A percentile compares a stretch with the other conserved stretches of the same genome.
Conservation (phyloP, 35 echinoderm and acorn worm genomes). For the Apostichopus californicus region DNA sequence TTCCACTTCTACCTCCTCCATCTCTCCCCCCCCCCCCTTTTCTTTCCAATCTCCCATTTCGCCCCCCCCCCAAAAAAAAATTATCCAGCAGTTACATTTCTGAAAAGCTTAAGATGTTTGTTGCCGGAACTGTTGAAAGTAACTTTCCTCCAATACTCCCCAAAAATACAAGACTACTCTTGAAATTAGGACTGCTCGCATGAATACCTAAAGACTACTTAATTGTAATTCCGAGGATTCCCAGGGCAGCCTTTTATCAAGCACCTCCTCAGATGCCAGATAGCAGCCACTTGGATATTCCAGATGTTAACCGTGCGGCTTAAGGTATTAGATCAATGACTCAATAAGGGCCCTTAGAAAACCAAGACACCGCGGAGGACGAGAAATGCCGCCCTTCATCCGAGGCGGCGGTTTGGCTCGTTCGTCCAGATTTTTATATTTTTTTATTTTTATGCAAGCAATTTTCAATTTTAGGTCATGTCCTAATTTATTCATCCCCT, state of each 20-base stretch:
- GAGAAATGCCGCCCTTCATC: neutral
- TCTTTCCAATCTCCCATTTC: too few species aligned
- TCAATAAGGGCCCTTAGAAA: neutral
- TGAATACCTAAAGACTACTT: neutral
- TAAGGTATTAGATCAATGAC: constrained; percentile 30
- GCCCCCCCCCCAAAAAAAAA: too few species aligned
- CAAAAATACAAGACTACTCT: neutral
- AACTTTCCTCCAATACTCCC: too few species aligned
- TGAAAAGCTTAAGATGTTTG: too few species aligned
- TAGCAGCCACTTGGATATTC: neutral
- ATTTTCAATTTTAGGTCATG: neutral
- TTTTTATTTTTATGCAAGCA: neutral
- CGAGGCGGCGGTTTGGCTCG: neutral
- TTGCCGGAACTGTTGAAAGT: too few species aligned
- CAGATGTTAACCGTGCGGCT: neutral
- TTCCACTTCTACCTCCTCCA: too few species aligned
- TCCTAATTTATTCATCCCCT: neutral
- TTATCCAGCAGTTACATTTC: too few species aligned
- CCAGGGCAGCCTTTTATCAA: neutral
- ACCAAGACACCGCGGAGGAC: neutral
- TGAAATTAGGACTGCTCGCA: neutral
- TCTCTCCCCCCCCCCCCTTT: too few species aligned
- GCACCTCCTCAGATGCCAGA: neutral
- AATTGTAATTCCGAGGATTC: neutral
- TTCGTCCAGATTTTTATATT: neutral